Evolutionary conservation across 1,140 invertebrate species (phyloP).

Genomic region (Lepidurus packardi): DNA sequence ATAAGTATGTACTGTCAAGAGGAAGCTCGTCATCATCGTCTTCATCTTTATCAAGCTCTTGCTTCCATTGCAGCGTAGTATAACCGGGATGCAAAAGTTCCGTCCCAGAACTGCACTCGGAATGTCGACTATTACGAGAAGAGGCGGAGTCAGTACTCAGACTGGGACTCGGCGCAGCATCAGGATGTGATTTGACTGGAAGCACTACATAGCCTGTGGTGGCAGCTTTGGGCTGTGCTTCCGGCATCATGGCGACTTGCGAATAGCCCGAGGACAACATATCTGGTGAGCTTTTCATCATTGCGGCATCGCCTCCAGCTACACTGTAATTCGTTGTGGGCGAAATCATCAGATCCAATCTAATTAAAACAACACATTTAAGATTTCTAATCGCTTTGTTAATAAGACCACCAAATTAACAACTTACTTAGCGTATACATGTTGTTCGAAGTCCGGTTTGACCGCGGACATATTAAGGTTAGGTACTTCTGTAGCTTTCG

Average conservation of each 20-base stretch:
- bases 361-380: not conserved
- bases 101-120: not conserved
- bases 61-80: not conserved
- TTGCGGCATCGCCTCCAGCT: not conserved
- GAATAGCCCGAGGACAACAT: not conserved
- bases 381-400: not conserved
- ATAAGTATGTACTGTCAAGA: not conserved
- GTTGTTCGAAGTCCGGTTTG: not conserved
- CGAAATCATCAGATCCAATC: slow-evolving; percentile 6
- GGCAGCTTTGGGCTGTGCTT: not conserved
- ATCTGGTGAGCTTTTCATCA: not conserved
- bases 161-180: not conserved
- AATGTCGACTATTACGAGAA: not conserved
- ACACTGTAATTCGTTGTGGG: not conserved
- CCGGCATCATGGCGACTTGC: not conserved
- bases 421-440: not conserved
- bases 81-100: not conserved
- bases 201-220: not conserved
- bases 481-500: not conserved
- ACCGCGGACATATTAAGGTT: not conserved
- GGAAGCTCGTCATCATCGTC: not conserved
- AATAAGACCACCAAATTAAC: not conserved
- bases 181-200: not conserved
- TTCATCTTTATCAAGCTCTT: not conserved
- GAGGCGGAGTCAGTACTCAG: not conserved